Conservation (phyloP, 2,888 invertebrate species). For the Apantesis nais region DNA sequence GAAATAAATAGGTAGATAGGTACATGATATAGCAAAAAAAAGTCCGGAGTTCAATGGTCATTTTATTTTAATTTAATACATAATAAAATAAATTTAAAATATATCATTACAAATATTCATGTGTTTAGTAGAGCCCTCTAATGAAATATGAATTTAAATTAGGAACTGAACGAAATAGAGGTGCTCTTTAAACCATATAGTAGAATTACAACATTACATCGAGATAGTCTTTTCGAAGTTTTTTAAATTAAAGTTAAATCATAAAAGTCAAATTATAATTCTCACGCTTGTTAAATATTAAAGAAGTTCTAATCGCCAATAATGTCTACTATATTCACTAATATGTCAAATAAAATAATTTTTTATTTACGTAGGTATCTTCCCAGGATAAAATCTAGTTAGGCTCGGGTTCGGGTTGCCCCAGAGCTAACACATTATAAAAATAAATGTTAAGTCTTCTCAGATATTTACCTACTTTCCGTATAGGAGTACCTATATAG, state of each 20-base stretch:
- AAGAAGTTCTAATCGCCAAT: too few species aligned
- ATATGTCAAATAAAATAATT: background rate
- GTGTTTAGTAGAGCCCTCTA: background rate
- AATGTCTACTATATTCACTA: background rate
- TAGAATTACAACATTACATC: background rate
- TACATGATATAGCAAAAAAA: background rate
- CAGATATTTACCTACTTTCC: too few species aligned
- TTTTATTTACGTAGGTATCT: background rate
- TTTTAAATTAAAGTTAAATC: background rate
- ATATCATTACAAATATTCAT: constrained; percentile 2
- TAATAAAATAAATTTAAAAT: constrained; percentile 1
- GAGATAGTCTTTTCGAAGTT: background rate
- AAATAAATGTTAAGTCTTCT: too few species aligned
- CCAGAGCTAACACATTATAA: too few species aligned
- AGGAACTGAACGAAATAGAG: background rate
- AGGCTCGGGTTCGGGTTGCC: too few species aligned
- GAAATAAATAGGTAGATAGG: background rate
- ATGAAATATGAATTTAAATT: background rate
- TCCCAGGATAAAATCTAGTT: too few species aligned
- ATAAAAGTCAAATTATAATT: background rate
- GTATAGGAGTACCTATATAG: too few species aligned
- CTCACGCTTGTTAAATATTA: too few species aligned
- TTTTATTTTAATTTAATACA: constrained; percentile 4
- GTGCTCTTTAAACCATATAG: background rate
- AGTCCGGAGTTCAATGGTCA: background rate